Base-by-base conservation (phyloP, 2,797 vertebrate species). In the Pelodytes ibericus region DNA sequence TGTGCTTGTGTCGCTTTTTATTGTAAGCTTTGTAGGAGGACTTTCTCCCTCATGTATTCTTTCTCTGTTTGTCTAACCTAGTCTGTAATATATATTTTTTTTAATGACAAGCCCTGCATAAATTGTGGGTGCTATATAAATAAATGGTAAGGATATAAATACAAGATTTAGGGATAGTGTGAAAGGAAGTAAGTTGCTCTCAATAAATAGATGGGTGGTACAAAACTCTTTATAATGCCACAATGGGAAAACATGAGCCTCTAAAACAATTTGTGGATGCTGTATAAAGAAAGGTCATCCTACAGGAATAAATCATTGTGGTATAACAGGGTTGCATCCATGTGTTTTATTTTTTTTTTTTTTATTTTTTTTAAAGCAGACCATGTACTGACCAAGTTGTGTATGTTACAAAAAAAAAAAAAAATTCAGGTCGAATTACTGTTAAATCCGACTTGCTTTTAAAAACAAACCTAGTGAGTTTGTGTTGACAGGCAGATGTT, bases 201-300 rank as follows among this genome's bases (percentile, higher is more conserved):
- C 75, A 78, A 78, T 78, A 72, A 53, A 72, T 78, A 70, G 75
- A 72, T 78, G 75, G 75, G 69, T 78, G 75, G 53, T 78, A 72
- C 69, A 60, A 41, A 11, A 27, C 1, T n/a, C 58, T 27, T 41
- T 72, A 31, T 15, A 72, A 24, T 36, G 13, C 36, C 66, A 72
- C 68, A 77, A 66, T 59, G 24, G 61, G 13, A n/a, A 53, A 74
- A 57, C 33, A 36, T 7, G 24, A 60, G 56, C 58, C 18, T 53
- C 29, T 61, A 11, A 41, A 61, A 78, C 75, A 78, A 78, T 78
- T 78, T 29, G 51, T 72, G 75, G 75, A 78, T 77, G 53, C 30
- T 26, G 61, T 24, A n/a, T 69, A 71, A n/a, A 44, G 11, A 44
- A 61, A 57, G 33, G 53, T 72, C 61, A 66, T 67, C 49, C 61